Evolutionary conservation across 2,797 vertebrate species (phyloP), one percentile per base, ranked within the genome.

Genomic region (Gambusia yucatana): DNA sequence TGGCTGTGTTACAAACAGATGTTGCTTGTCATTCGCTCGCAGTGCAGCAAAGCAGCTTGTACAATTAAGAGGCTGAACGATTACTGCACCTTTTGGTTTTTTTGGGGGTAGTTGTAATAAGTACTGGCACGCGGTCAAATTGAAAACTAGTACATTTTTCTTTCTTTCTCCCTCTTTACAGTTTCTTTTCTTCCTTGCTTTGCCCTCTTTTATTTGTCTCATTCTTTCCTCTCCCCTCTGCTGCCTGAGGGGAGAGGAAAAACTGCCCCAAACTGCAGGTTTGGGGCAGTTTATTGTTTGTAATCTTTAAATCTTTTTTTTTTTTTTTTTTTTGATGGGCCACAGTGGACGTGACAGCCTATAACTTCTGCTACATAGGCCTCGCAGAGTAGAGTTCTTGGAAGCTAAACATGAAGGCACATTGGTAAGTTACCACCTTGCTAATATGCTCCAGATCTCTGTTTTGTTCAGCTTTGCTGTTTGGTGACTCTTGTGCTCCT

Each of bases 1-100:
- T 96, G 96, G 95, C 95, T 95, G 84, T 92, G 94, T 85, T 95
- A 94, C 95, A 97, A 97, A 96, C 96, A 98, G 96, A 97, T 97
- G 96, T 97, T 97, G 94, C 95, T 95, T 97, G 96, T 97, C 95
- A 94, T 96, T 96, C 95, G 93, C 92, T 95, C 93, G 93, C 93
- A 94, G 95, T 95, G 94, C 91, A 95, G 94, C 89, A 88, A 96
- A 91, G 94, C 95, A 95, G 96, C 93, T 95, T 93, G 93, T 92
- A 92, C 88, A 89, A 91, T 83, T 89, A 89, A 83, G 83, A 82
- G 84, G 86, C 92, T 89, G 89, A 92, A 89, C 86, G 79, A 89
- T 82, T 22, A 65, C 17, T 43, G 57, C 11, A 52, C 57, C 25
- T 59, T 25, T 36, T 50, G 7, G 76, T 89, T 74, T 76, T 91